These are phyloP conservation scores for Xerus inauris DNA, from an alignment of 2,113 vertebrate species.

Conservation along the genomic window DNA sequence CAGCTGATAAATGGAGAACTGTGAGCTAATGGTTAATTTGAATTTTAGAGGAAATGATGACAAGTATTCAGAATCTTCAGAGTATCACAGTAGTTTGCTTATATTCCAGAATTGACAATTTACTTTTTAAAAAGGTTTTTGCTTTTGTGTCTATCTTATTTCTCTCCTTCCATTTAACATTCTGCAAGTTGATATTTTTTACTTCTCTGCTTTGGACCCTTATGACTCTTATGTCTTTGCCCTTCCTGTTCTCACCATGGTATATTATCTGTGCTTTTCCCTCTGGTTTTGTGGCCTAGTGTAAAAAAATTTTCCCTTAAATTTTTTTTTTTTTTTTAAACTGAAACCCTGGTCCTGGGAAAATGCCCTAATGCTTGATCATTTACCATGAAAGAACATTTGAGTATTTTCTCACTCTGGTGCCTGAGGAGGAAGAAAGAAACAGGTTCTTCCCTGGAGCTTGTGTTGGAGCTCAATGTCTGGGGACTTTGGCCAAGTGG, in stretches of 20 bases:
- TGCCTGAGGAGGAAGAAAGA: neutral
- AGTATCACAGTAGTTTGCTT: neutral
- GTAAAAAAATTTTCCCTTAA: neutral
- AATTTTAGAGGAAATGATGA: neutral
- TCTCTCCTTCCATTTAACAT: neutral
- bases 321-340: neutral
- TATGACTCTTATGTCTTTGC: neutral
- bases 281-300: neutral
- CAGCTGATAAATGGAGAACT: neutral
- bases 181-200: neutral
- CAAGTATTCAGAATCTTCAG: neutral
- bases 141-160: neutral
- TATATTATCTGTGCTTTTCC: neutral
- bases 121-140: neutral
- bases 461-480: neutral
- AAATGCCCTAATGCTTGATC: neutral
- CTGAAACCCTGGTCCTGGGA: neutral
- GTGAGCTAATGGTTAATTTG: neutral
- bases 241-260: neutral
- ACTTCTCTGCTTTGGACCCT: neutral
- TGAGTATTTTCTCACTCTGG: constrained; percentile 1
- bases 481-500: neutral
- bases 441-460: neutral
- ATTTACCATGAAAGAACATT: neutral
- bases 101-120: neutral